A percentile compares a stretch with the other conserved stretches of the same genome.
These are phyloP conservation scores for Ophthalmolycus amberensis DNA, from an alignment of 2,113 vertebrate species.

Conservation along the genomic window DNA sequence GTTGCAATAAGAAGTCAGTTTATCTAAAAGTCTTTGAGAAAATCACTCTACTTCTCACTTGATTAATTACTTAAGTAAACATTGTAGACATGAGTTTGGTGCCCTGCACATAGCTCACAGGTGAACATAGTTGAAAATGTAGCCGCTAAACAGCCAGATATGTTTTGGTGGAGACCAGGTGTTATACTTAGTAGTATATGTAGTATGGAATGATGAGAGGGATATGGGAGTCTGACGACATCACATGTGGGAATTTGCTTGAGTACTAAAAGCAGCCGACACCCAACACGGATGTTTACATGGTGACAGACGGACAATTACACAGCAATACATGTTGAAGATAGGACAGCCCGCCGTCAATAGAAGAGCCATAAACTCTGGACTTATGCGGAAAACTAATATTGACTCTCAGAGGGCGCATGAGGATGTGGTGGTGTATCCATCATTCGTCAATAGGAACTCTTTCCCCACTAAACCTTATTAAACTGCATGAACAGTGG, in stretches of 20 bases:
- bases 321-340: not conserved
- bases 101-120: too few relatives aligned
- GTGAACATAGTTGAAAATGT: too few relatives aligned
- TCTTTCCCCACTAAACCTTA: conserved; percentile 49
- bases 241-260: not conserved
- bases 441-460: conserved; percentile 54
- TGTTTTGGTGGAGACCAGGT: too few relatives aligned
- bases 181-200: not conserved
- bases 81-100: too few relatives aligned
- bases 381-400: conserved; percentile 16
- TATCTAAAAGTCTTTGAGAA: not conserved
- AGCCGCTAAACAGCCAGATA: not conserved
- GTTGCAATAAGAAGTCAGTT: not conserved
- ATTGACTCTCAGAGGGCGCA: conserved; percentile 54
- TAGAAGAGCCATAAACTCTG: conserved; percentile 16
- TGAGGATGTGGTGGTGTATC: conserved; percentile 61
- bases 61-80: too few relatives aligned
- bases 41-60: too few relatives aligned
- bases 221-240: not conserved
- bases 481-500: not conserved
- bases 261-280: not conserved
- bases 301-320: conserved; percentile 9
- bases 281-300: conserved; percentile 6
- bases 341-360: not conserved
- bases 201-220: not conserved